phyloP scores from a whole-genome alignment of 2,113 vertebrate species.

The Perca fluviatilis region DNA sequence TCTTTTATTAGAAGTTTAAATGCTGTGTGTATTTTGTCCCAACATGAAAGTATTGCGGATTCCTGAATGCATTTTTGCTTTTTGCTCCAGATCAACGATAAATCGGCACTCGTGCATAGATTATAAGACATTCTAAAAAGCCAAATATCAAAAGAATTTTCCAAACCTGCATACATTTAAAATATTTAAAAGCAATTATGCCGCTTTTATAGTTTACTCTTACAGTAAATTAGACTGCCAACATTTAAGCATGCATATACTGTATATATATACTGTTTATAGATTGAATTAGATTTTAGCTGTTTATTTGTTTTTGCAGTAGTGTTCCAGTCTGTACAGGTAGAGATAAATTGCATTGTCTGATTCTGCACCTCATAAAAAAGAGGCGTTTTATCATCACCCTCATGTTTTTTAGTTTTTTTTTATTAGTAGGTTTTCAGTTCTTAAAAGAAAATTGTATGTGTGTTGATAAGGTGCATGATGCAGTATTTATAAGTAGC shows the following conservation, averaged over 20 bases:
- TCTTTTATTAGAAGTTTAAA: background rate
- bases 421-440: background rate
- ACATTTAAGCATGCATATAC: background rate
- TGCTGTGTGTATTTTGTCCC: background rate
- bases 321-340: background rate
- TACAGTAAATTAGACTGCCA: background rate
- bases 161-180: background rate
- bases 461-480: background rate
- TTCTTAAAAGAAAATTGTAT: slow-evolving; percentile 5
- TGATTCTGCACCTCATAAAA: background rate
- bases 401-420: background rate
- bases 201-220: background rate
- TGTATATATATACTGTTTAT: background rate
- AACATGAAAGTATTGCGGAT: background rate
- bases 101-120: background rate
- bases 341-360: background rate
- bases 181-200: background rate
- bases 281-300: background rate
- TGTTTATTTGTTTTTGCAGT: background rate
- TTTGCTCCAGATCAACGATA: background rate
- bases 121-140: background rate
- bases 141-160: background rate
- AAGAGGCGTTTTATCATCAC: background rate
- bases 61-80: background rate
- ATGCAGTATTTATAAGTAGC: slow-evolving; percentile 17